Evolutionary conservation across 2,888 invertebrate genomes (phyloP), one percentile per base, ranked within the genome.

Genomic region (Eupithecia abbreviata): DNA sequence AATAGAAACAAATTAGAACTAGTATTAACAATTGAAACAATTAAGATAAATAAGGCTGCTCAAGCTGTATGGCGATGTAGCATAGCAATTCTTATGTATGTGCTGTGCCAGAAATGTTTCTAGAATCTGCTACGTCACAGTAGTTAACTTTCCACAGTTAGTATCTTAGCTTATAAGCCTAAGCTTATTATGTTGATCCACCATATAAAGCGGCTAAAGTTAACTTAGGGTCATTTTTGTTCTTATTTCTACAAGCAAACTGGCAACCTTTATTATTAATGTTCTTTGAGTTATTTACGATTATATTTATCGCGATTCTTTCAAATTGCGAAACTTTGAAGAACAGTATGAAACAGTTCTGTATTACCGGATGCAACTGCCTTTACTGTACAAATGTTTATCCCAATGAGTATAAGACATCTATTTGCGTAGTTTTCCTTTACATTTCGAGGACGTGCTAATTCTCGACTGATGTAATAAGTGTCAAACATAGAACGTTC

Each of bases 391-490:
- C 18, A 58, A 30, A 62, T 58, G 58, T 62, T 62, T 30, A 62
- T 62, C 30, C 18, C 10, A 10, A 62, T 62, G 18, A 30, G 62
- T 42, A 42, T 42, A 7, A 41, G 42, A 66, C 15, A 42, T 66
- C 15, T 30, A 66, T 30, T 15, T 42, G 15, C 13, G 42, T 66
- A 10, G 15, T 15, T 42, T 66, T 15, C 15, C 66, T 42, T 42
- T 66, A 15, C 13, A 42, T 66, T 66, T 42, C 42, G 13, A 42
- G 13, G 66, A 66, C 66, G 15, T 66, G 66, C 42, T 66, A 42
- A 66, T 66, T 66, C 42, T 66, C 42, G 42, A 66, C 13, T 66
- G 66, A 66, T 66, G 66, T 15, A 66, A 66, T 66, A 42, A 66
- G 66, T 42, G 66, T 66, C 15, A 15, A 42, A 15, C 15, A 42